Evolutionary conservation across 53 echinoderm and acorn worm genomes (phyloP), one percentile per base, ranked within the genome.

Genomic region (Pentamera pediparva): DNA sequence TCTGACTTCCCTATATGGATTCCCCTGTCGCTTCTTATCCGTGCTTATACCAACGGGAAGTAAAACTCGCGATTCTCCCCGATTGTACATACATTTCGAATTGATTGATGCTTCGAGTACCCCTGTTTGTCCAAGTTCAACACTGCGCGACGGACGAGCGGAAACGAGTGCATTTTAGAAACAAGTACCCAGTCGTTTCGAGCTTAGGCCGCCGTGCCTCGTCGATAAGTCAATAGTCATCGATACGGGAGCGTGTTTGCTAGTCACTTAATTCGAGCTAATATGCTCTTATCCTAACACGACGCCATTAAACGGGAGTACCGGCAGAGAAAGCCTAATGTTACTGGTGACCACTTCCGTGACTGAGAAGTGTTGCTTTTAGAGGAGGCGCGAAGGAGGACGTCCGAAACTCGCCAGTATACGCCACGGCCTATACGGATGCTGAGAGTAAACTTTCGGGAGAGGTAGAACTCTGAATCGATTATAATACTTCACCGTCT

Each of bases 211-310:
- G 33, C 12, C 21, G 34, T 35, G 73, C 52, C 30, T 35, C 73
- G 73, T 72, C 73, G 53, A 53, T 72, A 67, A 72, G 73, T 72
- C 73, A 72, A 72, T 72, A 72, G 37, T 35, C 73, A 72, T 72
- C 73, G 38, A 72, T 72, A 72, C 54, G 52, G 51, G 34, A 72
- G 32, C 73, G 73, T 72, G 73, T 53, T 54, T 72, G 73, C 76
- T 56, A 65, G 82, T 86, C 84, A 92, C 92, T 92, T 92, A 92
- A 92, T 92, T 88, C 92, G 85, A 62, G 92, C 92, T 92, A 87
- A 92, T 92, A 92, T 84, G 92, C 84, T 87, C 87, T 92, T 87
- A 92, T 92, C 92, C 92, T 92, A 92, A 92, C 87, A 87, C 84
- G 74, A 84, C 65, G 61, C 84, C 81, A 74, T 83, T 70, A 86